phyloP scores from a whole-genome alignment of 2,797 vertebrate genomes.

The Argya squamiceps region DNA sequence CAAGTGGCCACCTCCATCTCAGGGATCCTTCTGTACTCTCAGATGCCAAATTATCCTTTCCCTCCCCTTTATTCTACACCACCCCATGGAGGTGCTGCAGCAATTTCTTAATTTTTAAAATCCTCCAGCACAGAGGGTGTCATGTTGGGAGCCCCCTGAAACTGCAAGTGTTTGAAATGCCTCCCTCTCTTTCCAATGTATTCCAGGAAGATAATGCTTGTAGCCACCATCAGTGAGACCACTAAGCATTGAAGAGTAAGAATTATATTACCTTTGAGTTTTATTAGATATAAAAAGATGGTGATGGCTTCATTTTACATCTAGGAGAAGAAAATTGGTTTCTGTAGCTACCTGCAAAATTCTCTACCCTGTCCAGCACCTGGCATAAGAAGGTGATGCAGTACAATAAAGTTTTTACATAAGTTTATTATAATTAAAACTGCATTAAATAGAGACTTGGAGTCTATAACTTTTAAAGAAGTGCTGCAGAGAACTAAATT shows the following conservation, averaged over 20 bases:
- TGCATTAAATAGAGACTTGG: not conserved
- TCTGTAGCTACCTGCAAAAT: not conserved
- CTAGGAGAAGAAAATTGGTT: not conserved
- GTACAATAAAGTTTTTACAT: not conserved
- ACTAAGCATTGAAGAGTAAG: not conserved
- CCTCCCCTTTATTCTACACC: not conserved
- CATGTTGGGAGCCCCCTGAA: not conserved
- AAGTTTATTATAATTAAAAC: not conserved
- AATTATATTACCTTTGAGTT: not conserved
- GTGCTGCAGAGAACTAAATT: not conserved
- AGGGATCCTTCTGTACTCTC: not conserved
- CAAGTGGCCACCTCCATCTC: rapidly evolving
- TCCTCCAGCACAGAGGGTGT: not conserved
- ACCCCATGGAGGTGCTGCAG: not conserved
- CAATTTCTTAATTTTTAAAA: not conserved
- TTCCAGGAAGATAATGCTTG: not conserved
- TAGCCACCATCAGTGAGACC: not conserved
- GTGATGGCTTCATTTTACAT: not conserved
- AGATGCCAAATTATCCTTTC: not conserved
- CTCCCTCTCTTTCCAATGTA: not conserved
- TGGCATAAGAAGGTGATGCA: not conserved
- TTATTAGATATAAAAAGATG: not conserved
- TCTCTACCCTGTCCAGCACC: not conserved
- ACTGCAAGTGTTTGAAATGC: not conserved
- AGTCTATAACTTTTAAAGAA: not conserved